Base-by-base conservation (phyloP, 2,888 invertebrate genomes). In the Caenorhabditis macrosperma region DNA sequence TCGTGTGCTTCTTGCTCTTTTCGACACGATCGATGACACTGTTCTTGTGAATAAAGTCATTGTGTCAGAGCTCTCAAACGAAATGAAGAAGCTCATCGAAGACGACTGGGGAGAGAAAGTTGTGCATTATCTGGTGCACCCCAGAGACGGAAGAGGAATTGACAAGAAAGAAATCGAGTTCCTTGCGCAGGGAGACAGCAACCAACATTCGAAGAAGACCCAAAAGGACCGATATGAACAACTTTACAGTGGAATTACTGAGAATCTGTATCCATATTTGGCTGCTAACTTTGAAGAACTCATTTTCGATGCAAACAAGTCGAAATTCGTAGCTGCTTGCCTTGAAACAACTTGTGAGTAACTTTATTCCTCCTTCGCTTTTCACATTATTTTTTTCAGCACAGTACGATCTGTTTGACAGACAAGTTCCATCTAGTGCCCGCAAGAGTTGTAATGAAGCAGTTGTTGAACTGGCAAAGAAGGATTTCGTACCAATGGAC, bases 1-100 rank as follows among this genome's bases (percentile, higher is more conserved):
- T 91, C 92, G 84, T 22, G 84, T 84, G 12, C 91, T 97, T 28
- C 92, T 96, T 81, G 94, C 95, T 0, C 93, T 97, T 82, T 94
- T 97, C 84, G 97, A 97, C 91, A 93, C 94, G 0, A 94, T 96
- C 1, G 97, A 98, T 91, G 97, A 98, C 90, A 97, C 97, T 0
- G 95, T 95, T 67, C 93, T 97, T 0, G 93, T 96, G 22, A 94
- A 94, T 88, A 97, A 97, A 91, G 93, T 94, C 52, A 89, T 93
- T 54, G 82, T 92, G 1, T 91, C 91, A 84, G 89, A 89, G 52
- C 79, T 90, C 20, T 79, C 84, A 0, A 85, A 90, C 67, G 85
- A 88, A n/a, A 84, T 90, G 38, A 85, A 82, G 28, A 85, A 87
- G 60, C 30, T 88, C 50, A 60, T 94, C 0, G 92, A 92, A 44